phyloP scores from a whole-genome alignment of 2,797 vertebrate species.

The Hydrophis major region DNA sequence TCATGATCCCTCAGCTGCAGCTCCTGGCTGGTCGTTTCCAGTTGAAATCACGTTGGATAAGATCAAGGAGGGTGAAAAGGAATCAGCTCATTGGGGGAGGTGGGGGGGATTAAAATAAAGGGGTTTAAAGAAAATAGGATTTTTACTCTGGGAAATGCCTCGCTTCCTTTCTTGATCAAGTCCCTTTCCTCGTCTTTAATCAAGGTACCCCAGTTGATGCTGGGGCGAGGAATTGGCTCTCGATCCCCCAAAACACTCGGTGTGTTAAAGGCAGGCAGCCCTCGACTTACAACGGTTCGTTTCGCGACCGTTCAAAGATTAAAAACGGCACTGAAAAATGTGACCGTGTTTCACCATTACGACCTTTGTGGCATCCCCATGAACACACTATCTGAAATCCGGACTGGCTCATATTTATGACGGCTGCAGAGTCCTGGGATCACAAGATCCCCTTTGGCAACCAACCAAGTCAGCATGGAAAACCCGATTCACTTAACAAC shows the following conservation, averaged over 20 bases:
- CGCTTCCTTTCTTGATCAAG: not conserved
- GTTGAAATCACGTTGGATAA: not conserved
- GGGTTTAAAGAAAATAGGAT: not conserved
- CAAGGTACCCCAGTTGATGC: not conserved
- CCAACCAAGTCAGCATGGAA: not conserved
- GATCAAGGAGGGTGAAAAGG: not conserved
- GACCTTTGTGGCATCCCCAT: not conserved
- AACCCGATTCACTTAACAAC: not conserved
- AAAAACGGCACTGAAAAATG: too few species aligned
- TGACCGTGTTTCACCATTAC: not conserved
- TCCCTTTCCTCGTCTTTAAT: not conserved
- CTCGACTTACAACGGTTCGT: too few species aligned
- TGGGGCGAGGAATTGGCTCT: not conserved
- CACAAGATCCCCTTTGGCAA: not conserved
- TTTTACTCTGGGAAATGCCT: not conserved
- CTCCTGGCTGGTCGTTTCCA: not conserved
- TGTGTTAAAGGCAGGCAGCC: not conserved
- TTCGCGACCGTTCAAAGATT: too few species aligned
- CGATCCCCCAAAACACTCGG: not conserved
- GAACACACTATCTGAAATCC: not conserved
- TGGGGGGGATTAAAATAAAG: not conserved
- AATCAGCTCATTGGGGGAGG: not conserved
- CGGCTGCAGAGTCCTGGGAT: fast-evolving
- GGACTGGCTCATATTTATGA: too few species aligned
- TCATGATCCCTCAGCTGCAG: too few species aligned